A percentile compares a stretch with the other conserved stretches of the same genome.
These are phyloP conservation scores for Drosophila prosaltans DNA, from an alignment of 1,140 invertebrate genomes.

Conservation along the genomic window DNA sequence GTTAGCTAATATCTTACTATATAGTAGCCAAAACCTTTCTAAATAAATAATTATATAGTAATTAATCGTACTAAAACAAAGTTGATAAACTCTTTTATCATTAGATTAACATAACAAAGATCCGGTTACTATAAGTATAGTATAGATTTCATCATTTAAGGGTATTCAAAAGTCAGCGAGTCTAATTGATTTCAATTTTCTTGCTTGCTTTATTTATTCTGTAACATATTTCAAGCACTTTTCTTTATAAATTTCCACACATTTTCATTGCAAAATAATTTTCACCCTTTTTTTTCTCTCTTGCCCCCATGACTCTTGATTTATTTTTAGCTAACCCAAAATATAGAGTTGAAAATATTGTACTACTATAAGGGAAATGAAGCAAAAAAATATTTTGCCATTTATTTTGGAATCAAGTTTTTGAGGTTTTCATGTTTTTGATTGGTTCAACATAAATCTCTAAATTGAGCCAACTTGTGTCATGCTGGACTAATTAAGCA, in stretches of 20 bases:
- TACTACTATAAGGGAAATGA: slow-evolving; percentile 23
- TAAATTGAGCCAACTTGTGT: slow-evolving; percentile 38
- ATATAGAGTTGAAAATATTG: slow-evolving; percentile 44
- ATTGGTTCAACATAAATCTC: slow-evolving; percentile 46
- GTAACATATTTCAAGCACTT: slow-evolving; percentile 63
- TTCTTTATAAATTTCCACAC: slow-evolving; percentile 52
- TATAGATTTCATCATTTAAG: not conserved
- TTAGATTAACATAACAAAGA: too few species aligned
- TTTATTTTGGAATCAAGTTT: slow-evolving; percentile 7
- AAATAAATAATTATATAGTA: too few species aligned
- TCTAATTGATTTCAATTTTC: not conserved
- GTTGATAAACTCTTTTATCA: too few species aligned
- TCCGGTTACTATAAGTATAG: not conserved
- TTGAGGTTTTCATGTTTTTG: slow-evolving; percentile 25
- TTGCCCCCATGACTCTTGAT: slow-evolving; percentile 37
- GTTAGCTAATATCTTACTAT: too few species aligned
- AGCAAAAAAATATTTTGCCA: slow-evolving; percentile 22
- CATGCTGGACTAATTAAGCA: slow-evolving; percentile 3
- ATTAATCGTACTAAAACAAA: too few species aligned
- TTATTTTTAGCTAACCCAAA: slow-evolving; percentile 53
- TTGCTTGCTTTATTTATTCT: slow-evolving; percentile 60
- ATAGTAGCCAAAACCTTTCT: too few species aligned
- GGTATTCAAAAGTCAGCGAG: not conserved
- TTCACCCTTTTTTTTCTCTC: slow-evolving; percentile 36
- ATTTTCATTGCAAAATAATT: slow-evolving; percentile 76